Evolutionary conservation across 1,140 invertebrate genomes (phyloP).

Genomic region (Pseudomyrmex dendroicus): DNA sequence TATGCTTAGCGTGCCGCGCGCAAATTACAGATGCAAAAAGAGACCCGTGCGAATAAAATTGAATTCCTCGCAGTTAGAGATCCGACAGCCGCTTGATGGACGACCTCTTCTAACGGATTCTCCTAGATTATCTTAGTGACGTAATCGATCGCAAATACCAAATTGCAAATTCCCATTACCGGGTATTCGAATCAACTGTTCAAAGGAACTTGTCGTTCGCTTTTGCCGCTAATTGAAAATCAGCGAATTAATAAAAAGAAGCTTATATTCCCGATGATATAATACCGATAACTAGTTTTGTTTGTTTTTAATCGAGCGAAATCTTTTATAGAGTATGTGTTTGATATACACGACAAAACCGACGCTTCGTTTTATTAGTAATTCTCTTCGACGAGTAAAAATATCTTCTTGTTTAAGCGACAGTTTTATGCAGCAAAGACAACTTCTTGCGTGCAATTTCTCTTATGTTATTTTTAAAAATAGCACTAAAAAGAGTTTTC

Average conservation of each 20-base stretch:
- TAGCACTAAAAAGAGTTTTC: too few relatives aligned
- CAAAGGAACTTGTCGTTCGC: background rate
- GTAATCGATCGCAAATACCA: constrained; percentile 40
- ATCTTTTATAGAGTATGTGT: too few relatives aligned
- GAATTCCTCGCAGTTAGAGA: constrained; percentile 39
- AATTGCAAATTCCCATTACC: constrained; percentile 33
- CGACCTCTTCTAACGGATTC: constrained; percentile 33
- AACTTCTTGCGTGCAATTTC: too few relatives aligned
- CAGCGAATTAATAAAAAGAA: constrained; percentile 8
- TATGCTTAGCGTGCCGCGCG: constrained; percentile 2
- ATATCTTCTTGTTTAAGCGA: too few relatives aligned
- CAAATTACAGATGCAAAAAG: constrained; percentile 35
- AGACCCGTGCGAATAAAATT: constrained; percentile 43
- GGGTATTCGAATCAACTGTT: constrained; percentile 11
- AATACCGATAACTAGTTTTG: background rate
- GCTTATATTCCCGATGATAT: background rate
- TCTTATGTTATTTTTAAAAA: too few relatives aligned
- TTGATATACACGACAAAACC: too few relatives aligned
- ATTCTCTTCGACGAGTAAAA: too few relatives aligned
- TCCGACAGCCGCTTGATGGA: constrained; percentile 44
- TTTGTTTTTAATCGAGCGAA: too few relatives aligned
- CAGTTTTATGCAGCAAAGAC: too few relatives aligned
- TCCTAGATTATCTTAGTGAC: constrained; percentile 27
- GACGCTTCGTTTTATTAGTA: too few relatives aligned
- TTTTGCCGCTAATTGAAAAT: constrained; percentile 13